These are phyloP conservation scores for Solea senegalensis DNA, from an alignment of 2,113 vertebrate genomes.

Conservation along the genomic window DNA sequence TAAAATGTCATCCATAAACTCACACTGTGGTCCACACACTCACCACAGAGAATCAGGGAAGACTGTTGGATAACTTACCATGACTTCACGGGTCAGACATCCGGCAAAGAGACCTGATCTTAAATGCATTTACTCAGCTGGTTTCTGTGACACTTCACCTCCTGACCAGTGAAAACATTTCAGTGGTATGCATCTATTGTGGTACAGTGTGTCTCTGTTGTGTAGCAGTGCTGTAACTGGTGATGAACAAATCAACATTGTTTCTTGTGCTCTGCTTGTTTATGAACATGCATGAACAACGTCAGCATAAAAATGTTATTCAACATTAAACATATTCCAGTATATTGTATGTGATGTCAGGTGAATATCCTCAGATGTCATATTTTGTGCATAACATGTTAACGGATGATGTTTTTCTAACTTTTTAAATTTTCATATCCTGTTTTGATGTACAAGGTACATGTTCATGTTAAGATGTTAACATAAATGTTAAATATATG, in stretches of 20 bases:
- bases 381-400: constrained; percentile 33
- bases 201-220: constrained; percentile 36
- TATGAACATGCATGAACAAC: constrained; percentile 44
- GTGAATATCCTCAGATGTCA: constrained; percentile 21
- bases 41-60: constrained; percentile 38
- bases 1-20: constrained; percentile 64
- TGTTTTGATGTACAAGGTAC: constrained; percentile 32
- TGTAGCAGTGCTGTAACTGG: constrained; percentile 48
- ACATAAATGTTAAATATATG: constrained; percentile 53
- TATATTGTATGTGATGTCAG: constrained; percentile 22
- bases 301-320: constrained; percentile 19
- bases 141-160: constrained; percentile 32
- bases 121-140: constrained; percentile 53
- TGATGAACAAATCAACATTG: constrained; percentile 37
- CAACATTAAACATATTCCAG: constrained; percentile 18
- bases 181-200: constrained; percentile 25
- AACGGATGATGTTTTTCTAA: constrained; percentile 37
- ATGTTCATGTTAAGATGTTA: constrained; percentile 34
- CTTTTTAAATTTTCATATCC: constrained; percentile 34
- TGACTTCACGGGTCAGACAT: constrained; percentile 39
- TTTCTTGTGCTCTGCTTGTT: constrained; percentile 42
- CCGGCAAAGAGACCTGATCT: constrained; percentile 19
- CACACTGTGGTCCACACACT: constrained; percentile 8
- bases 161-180: constrained; percentile 11
- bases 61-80: constrained; percentile 29